Evolutionary conservation across 2,113 vertebrate species (phyloP).

Genomic region (Hydrochoerus hydrochaeris): DNA sequence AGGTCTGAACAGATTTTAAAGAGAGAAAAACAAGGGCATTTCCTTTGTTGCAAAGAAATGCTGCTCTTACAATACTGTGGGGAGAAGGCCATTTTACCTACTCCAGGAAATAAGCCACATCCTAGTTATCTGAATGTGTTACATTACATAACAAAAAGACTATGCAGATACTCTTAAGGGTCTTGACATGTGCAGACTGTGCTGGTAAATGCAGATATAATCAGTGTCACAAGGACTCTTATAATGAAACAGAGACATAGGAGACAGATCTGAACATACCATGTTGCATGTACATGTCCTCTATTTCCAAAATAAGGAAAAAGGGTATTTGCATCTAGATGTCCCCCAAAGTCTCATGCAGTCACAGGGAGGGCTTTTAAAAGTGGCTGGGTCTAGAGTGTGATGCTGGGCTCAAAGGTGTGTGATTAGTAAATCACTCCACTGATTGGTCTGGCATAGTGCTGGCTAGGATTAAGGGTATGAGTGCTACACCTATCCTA

Average conservation of each 20-base stretch:
- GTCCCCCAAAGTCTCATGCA: neutral
- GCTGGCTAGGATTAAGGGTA: neutral
- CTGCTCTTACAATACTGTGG: neutral
- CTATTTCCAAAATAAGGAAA: neutral
- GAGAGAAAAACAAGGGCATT: neutral
- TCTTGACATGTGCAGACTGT: neutral
- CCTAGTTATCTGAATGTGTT: neutral
- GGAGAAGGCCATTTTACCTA: neutral
- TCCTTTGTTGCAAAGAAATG: neutral
- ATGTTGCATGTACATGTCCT: neutral
- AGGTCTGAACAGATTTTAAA: neutral
- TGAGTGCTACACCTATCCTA: neutral
- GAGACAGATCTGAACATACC: neutral
- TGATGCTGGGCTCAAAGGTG: neutral
- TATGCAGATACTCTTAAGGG: neutral
- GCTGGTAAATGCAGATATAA: neutral
- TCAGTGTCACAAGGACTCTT: neutral
- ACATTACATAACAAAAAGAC: neutral
- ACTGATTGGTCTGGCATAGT: neutral
- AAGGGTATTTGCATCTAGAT: neutral
- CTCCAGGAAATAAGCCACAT: too few relatives aligned
- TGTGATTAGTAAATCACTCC: neutral
- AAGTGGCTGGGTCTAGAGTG: neutral
- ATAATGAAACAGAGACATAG: neutral
- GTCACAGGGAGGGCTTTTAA: neutral